Evolutionary conservation across 2,888 invertebrate genomes (phyloP).

Genomic region (Bursaphelenchus okinawaensis): DNA sequence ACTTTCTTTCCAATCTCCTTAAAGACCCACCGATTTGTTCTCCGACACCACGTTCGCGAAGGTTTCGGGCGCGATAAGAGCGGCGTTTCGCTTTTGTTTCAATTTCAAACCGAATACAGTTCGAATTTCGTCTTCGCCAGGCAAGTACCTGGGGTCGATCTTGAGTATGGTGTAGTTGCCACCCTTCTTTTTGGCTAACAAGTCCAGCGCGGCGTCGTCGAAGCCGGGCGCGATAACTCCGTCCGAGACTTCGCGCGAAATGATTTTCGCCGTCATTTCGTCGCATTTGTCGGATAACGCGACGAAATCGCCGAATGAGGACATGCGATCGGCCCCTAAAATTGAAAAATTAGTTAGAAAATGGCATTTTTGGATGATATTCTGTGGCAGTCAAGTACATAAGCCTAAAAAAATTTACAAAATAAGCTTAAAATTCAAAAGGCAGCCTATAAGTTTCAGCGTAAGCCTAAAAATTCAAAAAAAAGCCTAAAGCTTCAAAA

Average conservation of each 20-base stretch:
- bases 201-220: slow-evolving; percentile 72
- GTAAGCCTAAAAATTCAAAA: too few species aligned
- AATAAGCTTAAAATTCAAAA: too few species aligned
- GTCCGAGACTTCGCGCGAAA: slow-evolving; percentile 86
- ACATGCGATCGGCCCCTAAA: slow-evolving; percentile 88
- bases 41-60: slow-evolving; percentile 77
- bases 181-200: slow-evolving; percentile 87
- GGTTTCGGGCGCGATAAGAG: slow-evolving; percentile 70
- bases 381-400: too few species aligned
- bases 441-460: too few species aligned
- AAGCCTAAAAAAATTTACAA: too few species aligned
- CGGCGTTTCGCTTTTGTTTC: slow-evolving; percentile 84
- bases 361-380: too few species aligned
- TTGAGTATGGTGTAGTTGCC: slow-evolving; percentile 83
- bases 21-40: slow-evolving; percentile 63
- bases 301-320: slow-evolving; percentile 95
- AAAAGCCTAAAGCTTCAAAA: too few species aligned
- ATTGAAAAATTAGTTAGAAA: too few species aligned
- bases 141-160: slow-evolving; percentile 82
- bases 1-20: neutral
- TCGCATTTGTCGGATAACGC: slow-evolving; percentile 88
- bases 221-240: slow-evolving; percentile 96
- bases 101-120: slow-evolving; percentile 77
- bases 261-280: slow-evolving; percentile 79
- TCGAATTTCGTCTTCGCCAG: slow-evolving; percentile 74